Evolutionary conservation across 1,140 invertebrate genomes (phyloP), one percentile per base, ranked within the genome.

Genomic region (Drosophila lacteicornis): DNA sequence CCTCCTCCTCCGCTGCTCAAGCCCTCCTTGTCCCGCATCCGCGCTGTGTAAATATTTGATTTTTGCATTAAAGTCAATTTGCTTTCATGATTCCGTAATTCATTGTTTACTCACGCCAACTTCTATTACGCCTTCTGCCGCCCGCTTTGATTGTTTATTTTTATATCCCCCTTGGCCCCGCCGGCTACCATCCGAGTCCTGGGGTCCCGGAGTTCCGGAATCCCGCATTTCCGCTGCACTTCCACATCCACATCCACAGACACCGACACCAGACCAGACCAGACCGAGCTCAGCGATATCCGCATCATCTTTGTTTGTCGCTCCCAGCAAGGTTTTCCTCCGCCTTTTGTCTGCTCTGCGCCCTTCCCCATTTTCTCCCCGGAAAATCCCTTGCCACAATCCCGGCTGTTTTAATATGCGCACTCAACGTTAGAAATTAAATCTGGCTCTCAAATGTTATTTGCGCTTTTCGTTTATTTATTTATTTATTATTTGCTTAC

Each of bases 1-100:
- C 19, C 19, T 19, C 19, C 19, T 19, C 19, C 45, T 5, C 56
- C 19, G 9, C 4, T 9, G 1, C 3, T 0, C 22, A 38, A 11
- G 43, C 30, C 36, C 15, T 42, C 42, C 45, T 74, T 68, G 57
- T 61, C 57, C 62, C 68, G 80, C 80, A 57, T 71, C 67, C 75
- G 82, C 81, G 61, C 86, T 77, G 86, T 73, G 86, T 91, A 91
- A 91, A 91, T 91, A 91, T 91, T 91, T 91, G 86, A 91, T 91
- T 91, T 91, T 80, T 91, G 86, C 86, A 91, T 91, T 91, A 91
- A 91, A 91, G 86, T 91, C 86, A 91, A 91, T 91, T 91, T 91
- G 86, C 86, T 91, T 91, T 91, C 86, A 91, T 91, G 86, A 91
- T 91, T 91, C 86, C 87, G 86, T 91, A 91, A 91, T 91, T 91